phyloP scores from a whole-genome alignment of 2,113 vertebrate genomes.

The Astur gentilis region DNA sequence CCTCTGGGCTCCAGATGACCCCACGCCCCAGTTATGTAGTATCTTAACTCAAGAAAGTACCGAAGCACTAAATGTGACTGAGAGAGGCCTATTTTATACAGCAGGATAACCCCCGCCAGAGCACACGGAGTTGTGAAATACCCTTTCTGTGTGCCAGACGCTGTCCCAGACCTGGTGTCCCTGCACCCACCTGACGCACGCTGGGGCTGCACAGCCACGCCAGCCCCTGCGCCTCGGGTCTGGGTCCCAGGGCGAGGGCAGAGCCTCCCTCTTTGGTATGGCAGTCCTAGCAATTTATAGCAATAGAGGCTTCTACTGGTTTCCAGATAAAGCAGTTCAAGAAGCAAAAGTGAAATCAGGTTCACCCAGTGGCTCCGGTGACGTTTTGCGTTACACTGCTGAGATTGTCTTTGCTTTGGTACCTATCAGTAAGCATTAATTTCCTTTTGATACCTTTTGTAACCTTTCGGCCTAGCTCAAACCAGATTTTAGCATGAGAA shows the following conservation, averaged over 20 bases:
- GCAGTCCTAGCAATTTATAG: too few species aligned
- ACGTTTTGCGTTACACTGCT: neutral
- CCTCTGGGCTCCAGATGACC: neutral
- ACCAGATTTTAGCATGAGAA: neutral
- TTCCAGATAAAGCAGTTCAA: neutral
- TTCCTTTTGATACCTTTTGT: neutral
- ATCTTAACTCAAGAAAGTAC: neutral
- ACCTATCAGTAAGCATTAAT: neutral
- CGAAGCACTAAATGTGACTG: neutral
- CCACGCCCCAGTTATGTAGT: neutral
- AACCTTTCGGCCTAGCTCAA: neutral
- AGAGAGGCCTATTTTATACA: neutral
- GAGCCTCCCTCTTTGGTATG: neutral
- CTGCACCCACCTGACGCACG: neutral
- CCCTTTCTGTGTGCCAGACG: accelerated
- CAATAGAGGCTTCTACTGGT: neutral
- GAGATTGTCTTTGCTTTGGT: neutral
- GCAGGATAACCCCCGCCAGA: neutral
- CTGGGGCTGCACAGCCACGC: neutral
- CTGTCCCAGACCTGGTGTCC: accelerated
- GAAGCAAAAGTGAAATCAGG: neutral
- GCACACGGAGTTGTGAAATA: neutral
- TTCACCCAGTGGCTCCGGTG: neutral
- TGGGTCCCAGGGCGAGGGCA: neutral
- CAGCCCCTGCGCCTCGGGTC: accelerated